Evolutionary conservation across 1,140 invertebrate species (phyloP).

Genomic region (Lordiphosa clarofinis): DNA sequence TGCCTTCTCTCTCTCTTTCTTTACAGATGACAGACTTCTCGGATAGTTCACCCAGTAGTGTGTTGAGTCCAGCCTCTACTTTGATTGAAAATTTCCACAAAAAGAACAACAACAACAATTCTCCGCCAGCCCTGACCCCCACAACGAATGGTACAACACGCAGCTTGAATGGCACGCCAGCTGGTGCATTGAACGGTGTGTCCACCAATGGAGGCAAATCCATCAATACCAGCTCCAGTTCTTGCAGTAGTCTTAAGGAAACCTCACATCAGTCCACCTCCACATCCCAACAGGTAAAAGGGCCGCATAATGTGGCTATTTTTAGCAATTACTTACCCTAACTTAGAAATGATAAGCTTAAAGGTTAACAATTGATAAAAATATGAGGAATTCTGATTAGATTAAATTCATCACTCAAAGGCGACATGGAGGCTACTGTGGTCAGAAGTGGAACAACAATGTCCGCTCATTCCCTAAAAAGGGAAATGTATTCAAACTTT

Average conservation of each 20-base stretch:
- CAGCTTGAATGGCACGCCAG: slow-evolving; percentile 39
- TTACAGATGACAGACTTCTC: slow-evolving; percentile 79
- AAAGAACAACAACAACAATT: slow-evolving; percentile 47
- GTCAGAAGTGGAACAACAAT: too few relatives aligned
- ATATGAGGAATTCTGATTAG: slow-evolving; percentile 11
- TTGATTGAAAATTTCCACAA: slow-evolving; percentile 79
- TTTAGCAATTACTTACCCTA: slow-evolving; percentile 44
- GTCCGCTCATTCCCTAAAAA: too few relatives aligned
- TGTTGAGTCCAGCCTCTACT: slow-evolving; percentile 68
- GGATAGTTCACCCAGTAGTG: slow-evolving; percentile 70
- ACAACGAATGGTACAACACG: slow-evolving; percentile 22
- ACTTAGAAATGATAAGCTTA: slow-evolving; percentile 23
- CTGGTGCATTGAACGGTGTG: slow-evolving; percentile 15
- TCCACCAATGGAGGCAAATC: slow-evolving; percentile 39
- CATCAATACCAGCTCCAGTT: slow-evolving; percentile 74
- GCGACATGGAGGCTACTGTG: slow-evolving; percentile 24
- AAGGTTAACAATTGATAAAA: slow-evolving; percentile 40
- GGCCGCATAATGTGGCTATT: slow-evolving; percentile 38
- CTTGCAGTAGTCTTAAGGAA: slow-evolving; percentile 79
- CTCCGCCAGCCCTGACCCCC: slow-evolving; percentile 5
- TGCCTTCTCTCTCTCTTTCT: background rate
- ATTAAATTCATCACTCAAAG: slow-evolving; percentile 21
- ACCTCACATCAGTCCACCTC: slow-evolving; percentile 75
- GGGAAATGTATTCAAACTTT: slow-evolving; percentile 16
- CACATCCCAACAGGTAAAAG: slow-evolving; percentile 78